Conservation (phyloP, 2,113 vertebrate genomes). For the Dipodomys stephensi region DNA sequence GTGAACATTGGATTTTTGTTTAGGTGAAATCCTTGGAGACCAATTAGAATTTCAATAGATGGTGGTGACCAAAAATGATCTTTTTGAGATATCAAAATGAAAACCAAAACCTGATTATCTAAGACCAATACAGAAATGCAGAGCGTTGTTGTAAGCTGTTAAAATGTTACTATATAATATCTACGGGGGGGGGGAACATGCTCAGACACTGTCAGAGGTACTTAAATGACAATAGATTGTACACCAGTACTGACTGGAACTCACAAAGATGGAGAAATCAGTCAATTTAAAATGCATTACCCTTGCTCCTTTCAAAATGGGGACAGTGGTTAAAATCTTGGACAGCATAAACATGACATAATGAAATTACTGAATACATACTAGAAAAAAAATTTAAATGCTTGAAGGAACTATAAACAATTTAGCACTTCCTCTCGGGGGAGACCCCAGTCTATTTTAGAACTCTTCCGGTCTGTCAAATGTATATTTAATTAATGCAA, state of each 20-base stretch:
- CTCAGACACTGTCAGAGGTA: not conserved
- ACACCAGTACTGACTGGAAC: not conserved
- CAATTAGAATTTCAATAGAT: not conserved
- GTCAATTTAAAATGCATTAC: slow-evolving; percentile 3
- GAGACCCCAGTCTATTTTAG: not conserved
- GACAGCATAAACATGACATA: not conserved
- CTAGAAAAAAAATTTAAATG: not conserved
- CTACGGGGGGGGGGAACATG: not conserved
- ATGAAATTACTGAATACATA: slow-evolving; percentile 29
- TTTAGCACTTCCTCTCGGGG: not conserved
- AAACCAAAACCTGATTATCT: not conserved
- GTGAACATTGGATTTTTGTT: not conserved
- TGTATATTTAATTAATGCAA: not conserved
- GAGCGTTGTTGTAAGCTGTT: not conserved
- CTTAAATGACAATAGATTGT: not conserved
- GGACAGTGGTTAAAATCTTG: not conserved
- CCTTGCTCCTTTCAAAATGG: not conserved
- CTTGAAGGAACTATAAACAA: not conserved
- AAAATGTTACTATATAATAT: slow-evolving; percentile 27
- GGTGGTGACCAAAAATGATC: not conserved
- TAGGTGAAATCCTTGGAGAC: not conserved
- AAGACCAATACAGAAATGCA: slow-evolving; percentile 21
- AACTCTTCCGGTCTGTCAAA: slow-evolving; percentile 3
- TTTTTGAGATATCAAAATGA: not conserved
- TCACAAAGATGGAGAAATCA: slow-evolving; percentile 18